phyloP scores from a whole-genome alignment of 1,140 invertebrate species.

The Nixonia krombeini region DNA sequence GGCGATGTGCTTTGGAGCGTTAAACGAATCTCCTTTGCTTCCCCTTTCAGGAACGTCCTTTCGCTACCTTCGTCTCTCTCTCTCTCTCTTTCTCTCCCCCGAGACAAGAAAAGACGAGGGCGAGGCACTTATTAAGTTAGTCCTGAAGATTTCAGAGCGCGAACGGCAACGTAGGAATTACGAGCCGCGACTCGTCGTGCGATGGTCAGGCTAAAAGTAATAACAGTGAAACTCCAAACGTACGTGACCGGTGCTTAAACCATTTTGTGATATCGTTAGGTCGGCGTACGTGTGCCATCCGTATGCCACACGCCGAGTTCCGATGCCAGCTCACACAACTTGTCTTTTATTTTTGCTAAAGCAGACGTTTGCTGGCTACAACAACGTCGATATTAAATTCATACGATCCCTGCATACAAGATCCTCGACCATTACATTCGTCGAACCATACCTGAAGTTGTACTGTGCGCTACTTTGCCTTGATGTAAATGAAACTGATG shows the following conservation, averaged over 20 bases:
- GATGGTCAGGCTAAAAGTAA: constrained; percentile 62
- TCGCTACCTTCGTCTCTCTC: background rate
- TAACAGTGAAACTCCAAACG: constrained; percentile 61
- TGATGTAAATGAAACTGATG: too few relatives aligned
- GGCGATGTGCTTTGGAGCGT: constrained; percentile 27
- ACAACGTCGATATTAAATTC: constrained; percentile 13
- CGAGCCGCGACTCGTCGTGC: constrained; percentile 23
- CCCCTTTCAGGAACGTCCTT: constrained; percentile 5
- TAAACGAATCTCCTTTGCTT: constrained; percentile 31
- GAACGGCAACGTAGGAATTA: constrained; percentile 61
- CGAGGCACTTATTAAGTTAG: constrained; percentile 64
- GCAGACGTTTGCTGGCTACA: constrained; percentile 1
- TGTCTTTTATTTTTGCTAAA: background rate
- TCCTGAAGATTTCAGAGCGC: constrained; percentile 54
- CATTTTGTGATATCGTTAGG: constrained; percentile 58
- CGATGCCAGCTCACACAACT: constrained; percentile 19
- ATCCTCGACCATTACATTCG: too few relatives aligned
- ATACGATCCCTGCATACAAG: too few relatives aligned
- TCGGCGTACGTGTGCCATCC: constrained; percentile 30
- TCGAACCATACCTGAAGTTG: too few relatives aligned
- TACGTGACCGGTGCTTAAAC: constrained; percentile 64
- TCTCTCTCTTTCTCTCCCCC: constrained; percentile 9
- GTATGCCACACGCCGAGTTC: constrained; percentile 46
- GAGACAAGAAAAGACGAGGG: constrained; percentile 29
- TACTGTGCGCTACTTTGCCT: too few relatives aligned